phyloP scores from a whole-genome alignment of 2,888 invertebrate genomes.

The Eristalinus sepulchralis region DNA sequence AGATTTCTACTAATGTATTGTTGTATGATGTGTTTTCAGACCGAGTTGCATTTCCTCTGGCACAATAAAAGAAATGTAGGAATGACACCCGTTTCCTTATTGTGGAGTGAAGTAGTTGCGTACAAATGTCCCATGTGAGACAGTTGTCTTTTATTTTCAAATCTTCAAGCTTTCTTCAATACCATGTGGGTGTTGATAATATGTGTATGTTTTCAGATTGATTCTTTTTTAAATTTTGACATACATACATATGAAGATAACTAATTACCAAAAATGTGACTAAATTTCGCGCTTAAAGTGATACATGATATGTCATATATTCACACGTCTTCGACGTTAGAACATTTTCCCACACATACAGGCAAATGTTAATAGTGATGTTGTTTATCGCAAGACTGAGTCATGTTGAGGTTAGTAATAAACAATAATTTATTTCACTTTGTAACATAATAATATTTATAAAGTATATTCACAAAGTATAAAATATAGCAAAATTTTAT shows the following conservation, averaged over 20 bases:
- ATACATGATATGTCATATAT: background rate
- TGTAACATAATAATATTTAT: too few species aligned
- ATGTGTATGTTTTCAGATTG: background rate
- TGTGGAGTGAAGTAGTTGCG: constrained; percentile 44
- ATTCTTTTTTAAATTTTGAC: background rate
- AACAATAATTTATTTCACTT: too few species aligned
- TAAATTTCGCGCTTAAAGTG: background rate
- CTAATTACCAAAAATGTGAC: background rate
- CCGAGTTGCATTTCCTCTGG: constrained; percentile 48
- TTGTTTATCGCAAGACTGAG: too few species aligned
- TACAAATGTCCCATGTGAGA: constrained; percentile 16
- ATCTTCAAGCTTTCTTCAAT: constrained; percentile 21
- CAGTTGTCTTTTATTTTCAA: constrained; percentile 23
- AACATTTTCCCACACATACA: too few species aligned
- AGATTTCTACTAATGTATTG: constrained; percentile 34
- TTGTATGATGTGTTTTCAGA: constrained; percentile 32
- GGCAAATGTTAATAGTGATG: too few species aligned
- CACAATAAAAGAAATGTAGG: constrained; percentile 48
- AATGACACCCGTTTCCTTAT: constrained; percentile 58
- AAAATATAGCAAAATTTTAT: too few species aligned
- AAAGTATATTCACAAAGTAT: too few species aligned
- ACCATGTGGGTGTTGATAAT: constrained; percentile 8
- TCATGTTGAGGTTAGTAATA: too few species aligned
- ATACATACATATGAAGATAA: background rate
- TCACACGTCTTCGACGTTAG: too few species aligned